Base-by-base conservation (phyloP, 1,140 invertebrate genomes). In the Drosophila nebulosa region DNA sequence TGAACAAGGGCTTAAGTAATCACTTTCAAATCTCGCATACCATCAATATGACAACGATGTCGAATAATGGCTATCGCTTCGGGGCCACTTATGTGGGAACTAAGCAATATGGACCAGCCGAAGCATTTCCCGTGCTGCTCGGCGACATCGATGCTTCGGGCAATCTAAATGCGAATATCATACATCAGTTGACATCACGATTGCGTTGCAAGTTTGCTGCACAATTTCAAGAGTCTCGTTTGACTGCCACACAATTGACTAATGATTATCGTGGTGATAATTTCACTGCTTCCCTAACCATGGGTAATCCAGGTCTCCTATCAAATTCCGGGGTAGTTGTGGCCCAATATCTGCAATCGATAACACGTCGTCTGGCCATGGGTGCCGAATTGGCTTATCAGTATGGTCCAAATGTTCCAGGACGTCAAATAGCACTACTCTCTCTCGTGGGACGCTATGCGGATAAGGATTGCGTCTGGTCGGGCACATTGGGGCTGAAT, bases 21-120 rank as follows among this genome's bases (percentile, higher is more conserved):
- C 97, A 99, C 92, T 99, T 99, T 92, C 99, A 99, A 93, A 96
- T 99, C 78, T 97, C 96, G 14, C 98, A 99, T 91, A 97, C 97
- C 52, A 92, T 98, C 71, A 96, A 96, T 89, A 95, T 99, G 94
- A 97, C 96, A 84, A 95, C 95, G 27, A 92, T 95, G 2, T 93
- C 95, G 16, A 96, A 97, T 5, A 98, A 97, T 75, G 98, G 98
- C 1, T 99, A 99, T 92, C 96, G 98, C 80, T 97, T 99, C 93
- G 98, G 98, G 56, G 97, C 97, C 35, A 99, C 98, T 4, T 99
- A 98, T 93, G 97, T 99, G 57, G 99, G 99, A 18, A 96, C 95
- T 18, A 96, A 97, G 85, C 95, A 96, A 91, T 94, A 94, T 58
- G 94, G 94, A 14, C 95, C 95, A 4, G 94, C 93, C 2, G 97